phyloP scores from a whole-genome alignment of 1,140 invertebrate genomes.

The Calosoma granatense region DNA sequence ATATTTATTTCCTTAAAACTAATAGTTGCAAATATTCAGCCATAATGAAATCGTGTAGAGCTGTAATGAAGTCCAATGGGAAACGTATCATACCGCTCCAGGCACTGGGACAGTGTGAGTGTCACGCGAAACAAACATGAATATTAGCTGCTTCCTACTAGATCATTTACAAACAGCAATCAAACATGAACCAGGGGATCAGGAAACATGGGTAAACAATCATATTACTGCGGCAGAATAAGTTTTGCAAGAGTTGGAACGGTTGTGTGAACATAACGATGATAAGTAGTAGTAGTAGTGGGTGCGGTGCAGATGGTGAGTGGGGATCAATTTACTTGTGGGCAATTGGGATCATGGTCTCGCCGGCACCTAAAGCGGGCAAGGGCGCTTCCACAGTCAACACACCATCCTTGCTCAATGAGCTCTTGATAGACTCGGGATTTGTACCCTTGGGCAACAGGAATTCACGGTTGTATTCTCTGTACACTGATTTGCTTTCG shows the following conservation, averaged over 20 bases:
- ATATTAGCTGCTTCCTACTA: too few species aligned
- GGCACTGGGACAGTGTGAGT: too few species aligned
- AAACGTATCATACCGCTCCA: too few species aligned
- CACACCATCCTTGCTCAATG: constrained; percentile 84
- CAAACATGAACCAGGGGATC: not conserved
- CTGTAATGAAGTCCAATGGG: not conserved
- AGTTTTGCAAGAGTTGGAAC: not conserved
- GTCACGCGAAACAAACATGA: too few species aligned
- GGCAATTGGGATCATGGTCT: constrained; percentile 70
- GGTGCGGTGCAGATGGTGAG: not conserved
- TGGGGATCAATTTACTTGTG: constrained; percentile 47
- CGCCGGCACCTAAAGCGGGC: constrained; percentile 56
- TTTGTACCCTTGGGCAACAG: constrained; percentile 87
- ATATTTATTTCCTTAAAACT: not conserved
- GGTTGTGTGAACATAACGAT: constrained; percentile 9
- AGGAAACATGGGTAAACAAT: not conserved
- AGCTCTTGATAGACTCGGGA: constrained; percentile 83
- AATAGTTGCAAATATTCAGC: not conserved
- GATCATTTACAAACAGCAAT: not conserved
- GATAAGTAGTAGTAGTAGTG: constrained; percentile 2
- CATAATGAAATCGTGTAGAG: not conserved
- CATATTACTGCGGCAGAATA: constrained; percentile 3
- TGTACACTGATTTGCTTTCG: constrained; percentile 87
- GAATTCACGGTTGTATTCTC: constrained; percentile 94
- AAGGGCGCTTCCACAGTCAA: constrained; percentile 89